Percentiles rank a stretch among this genome's conserved stretches.
Conservation (phyloP, 37 sponge, comb jelly and placozoan species). For the Lycopodina hypogea region DNA sequence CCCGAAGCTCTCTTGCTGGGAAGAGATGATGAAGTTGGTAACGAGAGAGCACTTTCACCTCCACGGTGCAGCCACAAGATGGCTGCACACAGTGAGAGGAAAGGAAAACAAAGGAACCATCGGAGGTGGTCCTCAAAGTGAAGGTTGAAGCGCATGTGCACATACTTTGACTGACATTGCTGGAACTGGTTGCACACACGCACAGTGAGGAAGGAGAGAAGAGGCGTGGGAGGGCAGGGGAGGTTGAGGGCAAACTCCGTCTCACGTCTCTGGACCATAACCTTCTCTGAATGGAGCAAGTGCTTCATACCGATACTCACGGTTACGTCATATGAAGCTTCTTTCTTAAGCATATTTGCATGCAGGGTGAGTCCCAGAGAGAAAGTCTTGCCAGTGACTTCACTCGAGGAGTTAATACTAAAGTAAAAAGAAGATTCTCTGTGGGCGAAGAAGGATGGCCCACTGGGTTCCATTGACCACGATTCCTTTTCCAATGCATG, state of each 20-base stretch:
- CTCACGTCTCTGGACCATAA: neutral
- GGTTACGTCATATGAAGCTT: neutral
- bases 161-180: constrained; percentile 21
- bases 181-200: constrained; percentile 43
- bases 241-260: constrained; percentile 2
- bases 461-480: constrained; percentile 38
- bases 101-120: constrained; percentile 69
- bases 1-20: neutral
- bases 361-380: constrained; percentile 12
- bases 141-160: constrained; percentile 49
- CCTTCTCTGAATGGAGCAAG: constrained; percentile 1
- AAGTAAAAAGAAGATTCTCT: constrained; percentile 34
- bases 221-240: constrained; percentile 43
- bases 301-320: constrained; percentile 35
- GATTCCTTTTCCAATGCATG: constrained; percentile 21
- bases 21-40: neutral
- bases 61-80: constrained; percentile 56
- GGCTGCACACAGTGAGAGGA: constrained; percentile 42
- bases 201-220: constrained; percentile 18
- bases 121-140: constrained; percentile 62
- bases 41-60: neutral
- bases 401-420: constrained; percentile 12
- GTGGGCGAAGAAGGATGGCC: constrained; percentile 49
- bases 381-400: constrained; percentile 41
- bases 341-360: neutral